Evolutionary conservation across 2,888 invertebrate genomes (phyloP), one percentile per base, ranked within the genome.

Genomic region (Lottia gigantea): DNA sequence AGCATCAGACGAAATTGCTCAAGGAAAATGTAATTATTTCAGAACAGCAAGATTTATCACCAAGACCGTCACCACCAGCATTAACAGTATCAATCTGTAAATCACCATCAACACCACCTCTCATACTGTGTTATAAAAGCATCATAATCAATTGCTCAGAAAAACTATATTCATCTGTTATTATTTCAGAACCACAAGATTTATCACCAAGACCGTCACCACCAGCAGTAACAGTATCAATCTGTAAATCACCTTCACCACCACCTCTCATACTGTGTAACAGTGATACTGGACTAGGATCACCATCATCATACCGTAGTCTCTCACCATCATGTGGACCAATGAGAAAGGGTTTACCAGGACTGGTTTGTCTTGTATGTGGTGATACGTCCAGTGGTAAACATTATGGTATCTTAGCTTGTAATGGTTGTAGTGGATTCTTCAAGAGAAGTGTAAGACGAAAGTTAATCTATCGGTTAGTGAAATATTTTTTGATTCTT

Each of bases 381-480:
- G 97, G 97, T 0, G 98, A 98, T 89, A 97, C 97, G 8, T 96
- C 96, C 81, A 96, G 96, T 1, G 98, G 98, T 1, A 98, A 98
- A 85, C 98, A 98, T 89, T 98, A 97, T 89, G 98, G 98, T 0
- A 98, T 98, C 46, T 85, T 98, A 76, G 98, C 98, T 0, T 99
- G 99, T 90, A 99, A 99, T 86, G 99, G 99, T 0, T 99, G 99
- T 91, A 97, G 96, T 71, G 99, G 99, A 0, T 99, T 99, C 91
- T 99, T 99, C 91, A 99, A 99, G 88, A 90, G 98, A 77, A 96
- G 96, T 78, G 98, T 98, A 49, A 91, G 98, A 69, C 92, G 98
- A 86, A 97, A 98, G 91, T 92, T 98, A 74, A 97, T 98, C 81
- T 98, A 98, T 91, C 94, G 98, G 98, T 97, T 83, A 72, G 71